These are phyloP conservation scores for Paragorgia papillata DNA, from an alignment of 92 coral and sea anemone genomes.

Conservation along the genomic window DNA sequence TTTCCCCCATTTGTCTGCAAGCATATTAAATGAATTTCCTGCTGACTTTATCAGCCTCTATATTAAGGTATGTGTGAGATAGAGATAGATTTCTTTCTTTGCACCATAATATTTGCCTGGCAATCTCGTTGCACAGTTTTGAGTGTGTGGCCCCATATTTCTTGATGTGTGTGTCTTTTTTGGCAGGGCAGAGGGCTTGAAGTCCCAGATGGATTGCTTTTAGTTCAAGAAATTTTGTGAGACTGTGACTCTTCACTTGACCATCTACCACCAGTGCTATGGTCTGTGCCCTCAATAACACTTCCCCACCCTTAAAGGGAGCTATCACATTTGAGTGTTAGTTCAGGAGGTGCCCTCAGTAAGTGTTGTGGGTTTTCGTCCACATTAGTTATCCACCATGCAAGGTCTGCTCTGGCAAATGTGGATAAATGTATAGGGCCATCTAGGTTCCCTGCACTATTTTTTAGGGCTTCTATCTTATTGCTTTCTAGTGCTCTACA, in stretches of 20 bases:
- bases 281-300: constrained; percentile 35
- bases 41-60: constrained; percentile 53
- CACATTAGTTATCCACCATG: constrained; percentile 52
- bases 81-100: constrained; percentile 42
- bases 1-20: constrained; percentile 50
- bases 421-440: constrained; percentile 20
- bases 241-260: constrained; percentile 1
- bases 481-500: constrained; percentile 46
- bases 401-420: constrained; percentile 1
- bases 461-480: constrained; percentile 38
- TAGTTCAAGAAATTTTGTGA: constrained; percentile 50
- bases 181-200: constrained; percentile 33
- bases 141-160: background rate
- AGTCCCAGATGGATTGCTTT: constrained; percentile 47
- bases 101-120: constrained; percentile 43
- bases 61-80: constrained; percentile 59
- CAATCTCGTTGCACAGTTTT: too few species aligned
- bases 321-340: constrained; percentile 52
- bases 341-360: background rate
- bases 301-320: constrained; percentile 52
- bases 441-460: constrained; percentile 40
- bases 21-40: constrained; percentile 41
- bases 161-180: constrained; percentile 19
- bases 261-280: constrained; percentile 49
- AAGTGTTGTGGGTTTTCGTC: constrained; percentile 14